A percentile compares a stretch with the other conserved stretches of the same genome.
Evolutionary conservation across 2,113 vertebrate species (phyloP).

Genomic region (Hippocampus barbouri): DNA sequence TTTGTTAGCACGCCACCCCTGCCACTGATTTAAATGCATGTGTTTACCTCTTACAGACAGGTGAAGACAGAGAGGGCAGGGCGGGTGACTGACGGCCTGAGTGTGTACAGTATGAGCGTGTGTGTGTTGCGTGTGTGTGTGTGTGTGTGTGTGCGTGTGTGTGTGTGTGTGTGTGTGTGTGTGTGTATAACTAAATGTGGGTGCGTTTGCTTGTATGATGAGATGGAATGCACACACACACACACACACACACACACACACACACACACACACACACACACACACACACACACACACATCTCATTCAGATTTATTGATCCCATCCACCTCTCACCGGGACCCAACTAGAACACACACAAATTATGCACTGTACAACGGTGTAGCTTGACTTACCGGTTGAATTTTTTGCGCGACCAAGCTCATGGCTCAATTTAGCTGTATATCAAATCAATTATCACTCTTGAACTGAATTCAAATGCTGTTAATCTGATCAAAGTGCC

Average conservation of each 20-base stretch:
- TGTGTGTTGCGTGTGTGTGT: conserved; percentile 5
- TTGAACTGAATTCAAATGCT: not conserved
- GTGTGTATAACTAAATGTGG: not conserved
- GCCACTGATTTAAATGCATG: conserved; percentile 84
- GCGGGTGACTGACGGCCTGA: conserved; percentile 51
- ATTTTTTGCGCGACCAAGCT: not conserved
- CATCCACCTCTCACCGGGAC: conserved; percentile 46
- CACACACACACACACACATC: conserved; percentile 39
- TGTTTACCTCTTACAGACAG: conserved; percentile 87
- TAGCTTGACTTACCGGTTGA: not conserved
- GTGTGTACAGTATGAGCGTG: not conserved
- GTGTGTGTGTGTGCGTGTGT: conserved; percentile 3
- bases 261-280: conserved; percentile 7
- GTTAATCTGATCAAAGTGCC: not conserved
- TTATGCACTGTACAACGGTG: conserved; percentile 12
- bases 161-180: conserved; percentile 13
- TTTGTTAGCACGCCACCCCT: conserved; percentile 84
- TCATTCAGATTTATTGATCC: conserved; percentile 73
- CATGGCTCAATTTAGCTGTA: not conserved
- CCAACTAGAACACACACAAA: conserved; percentile 15
- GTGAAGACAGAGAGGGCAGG: conserved; percentile 79
- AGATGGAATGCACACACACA: conserved; percentile 42
- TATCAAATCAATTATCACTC: not conserved
- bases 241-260: conserved; percentile 32
- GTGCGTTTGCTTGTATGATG: conserved; percentile 24